Evolutionary conservation across 92 coral and sea anemone genomes (phyloP), one percentile per base, ranked within the genome.

Genomic region (Desmophyllum pertusum): DNA sequence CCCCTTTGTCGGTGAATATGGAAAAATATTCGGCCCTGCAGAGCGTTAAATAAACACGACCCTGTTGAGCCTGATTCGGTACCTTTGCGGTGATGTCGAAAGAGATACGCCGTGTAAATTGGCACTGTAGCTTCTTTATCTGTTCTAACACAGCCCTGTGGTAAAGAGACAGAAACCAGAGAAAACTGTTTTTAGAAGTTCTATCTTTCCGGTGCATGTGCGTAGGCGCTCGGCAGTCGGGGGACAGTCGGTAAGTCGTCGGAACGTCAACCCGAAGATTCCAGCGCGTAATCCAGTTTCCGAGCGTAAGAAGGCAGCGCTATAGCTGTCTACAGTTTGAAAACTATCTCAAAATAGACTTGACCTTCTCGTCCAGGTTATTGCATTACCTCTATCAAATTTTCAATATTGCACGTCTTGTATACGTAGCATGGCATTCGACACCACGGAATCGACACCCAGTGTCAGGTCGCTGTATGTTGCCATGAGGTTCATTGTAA

Each of bases 201-300:
- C 21, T 1, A 51, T 31, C 43, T 36, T 51, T 75, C 79, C 79
- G n/a, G 65, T 37, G 43, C 0, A 23, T 38, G 23, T 50, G 55
- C 18, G 55, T 50, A n/a, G n/a, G n/a, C n/a, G n/a, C n/a, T n/a
- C n/a, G n/a, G n/a, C n/a, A n/a, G n/a, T n/a, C n/a, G n/a, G n/a
- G n/a, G 7, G 65, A 33, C 11, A 21, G 65, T 59, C 65, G 65
- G 65, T 1, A 4, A 55, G 63, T 43, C 52, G 31, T 23, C 77
- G 73, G 73, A 35, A 38, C 33, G 10, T 37, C 57, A 72, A 72
- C 55, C 37, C 79, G 36, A 75, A 75, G 42, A 0, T 67, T 67
- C 65, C 33, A 33, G 43, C 10, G 73, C 42, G 42, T 51, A 75
- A 53, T 33, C 42, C 30, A 33, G 39, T 74, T 74, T 48, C 41